Evolutionary conservation across 2,888 invertebrate genomes (phyloP).

Genomic region (Parnassius glacialis): DNA sequence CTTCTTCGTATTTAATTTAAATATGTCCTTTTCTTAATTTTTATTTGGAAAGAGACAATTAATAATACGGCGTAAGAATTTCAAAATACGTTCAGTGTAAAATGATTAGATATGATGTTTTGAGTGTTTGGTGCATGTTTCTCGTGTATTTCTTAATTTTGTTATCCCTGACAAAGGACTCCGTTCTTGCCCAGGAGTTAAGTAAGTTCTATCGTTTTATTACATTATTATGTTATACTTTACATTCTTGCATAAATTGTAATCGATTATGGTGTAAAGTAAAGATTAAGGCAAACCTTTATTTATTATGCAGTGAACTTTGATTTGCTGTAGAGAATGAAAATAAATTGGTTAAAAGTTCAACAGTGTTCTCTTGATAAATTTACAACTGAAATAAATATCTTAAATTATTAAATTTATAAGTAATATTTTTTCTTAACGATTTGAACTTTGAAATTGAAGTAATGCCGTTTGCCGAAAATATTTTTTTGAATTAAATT

Average conservation of each 20-base stretch:
- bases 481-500: no score
- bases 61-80: conserved; percentile 19
- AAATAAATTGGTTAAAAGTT: no score
- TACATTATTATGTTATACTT: not conserved
- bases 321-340: no score
- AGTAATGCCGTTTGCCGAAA: no score
- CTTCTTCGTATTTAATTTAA: conserved; percentile 35
- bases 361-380: no score
- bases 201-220: conserved; percentile 52
- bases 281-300: no score
- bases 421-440: no score
- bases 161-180: conserved; percentile 65
- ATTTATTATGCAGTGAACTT: no score
- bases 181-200: conserved; percentile 55
- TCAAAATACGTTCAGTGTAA: conserved; percentile 42
- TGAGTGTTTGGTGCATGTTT: conserved; percentile 56
- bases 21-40: conserved; percentile 34
- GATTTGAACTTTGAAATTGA: no score
- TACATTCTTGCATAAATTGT: not conserved
- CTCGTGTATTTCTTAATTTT: conserved; percentile 61
- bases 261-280: no score
- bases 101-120: conserved; percentile 59
- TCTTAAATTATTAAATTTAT: no score
- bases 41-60: conserved; percentile 14
- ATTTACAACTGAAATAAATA: no score